Conservation (phyloP, 2,888 invertebrate species). For the Crepidodera aurea region DNA sequence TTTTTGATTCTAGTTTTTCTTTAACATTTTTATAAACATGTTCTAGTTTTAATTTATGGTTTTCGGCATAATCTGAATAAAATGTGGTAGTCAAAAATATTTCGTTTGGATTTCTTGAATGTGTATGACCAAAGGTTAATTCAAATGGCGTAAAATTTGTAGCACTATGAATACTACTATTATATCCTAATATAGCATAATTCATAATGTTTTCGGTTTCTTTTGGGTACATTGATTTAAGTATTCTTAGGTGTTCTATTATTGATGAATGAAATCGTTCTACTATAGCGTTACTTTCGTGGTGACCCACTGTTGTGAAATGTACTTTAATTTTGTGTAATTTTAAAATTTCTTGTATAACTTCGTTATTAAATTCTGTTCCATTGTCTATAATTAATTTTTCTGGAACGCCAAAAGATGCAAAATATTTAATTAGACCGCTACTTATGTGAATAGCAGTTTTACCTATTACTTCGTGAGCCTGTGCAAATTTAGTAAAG, state of each 20-base stretch:
- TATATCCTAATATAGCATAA: conserved; percentile 13
- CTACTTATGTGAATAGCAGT: conserved; percentile 12
- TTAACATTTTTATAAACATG: conserved; percentile 14
- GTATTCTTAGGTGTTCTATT: conserved; percentile 14
- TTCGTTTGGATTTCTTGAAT: conserved; percentile 22
- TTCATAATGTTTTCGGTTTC: background rate
- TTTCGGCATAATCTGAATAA: conserved; percentile 27
- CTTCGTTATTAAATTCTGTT: conserved; percentile 29
- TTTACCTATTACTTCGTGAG: background rate
- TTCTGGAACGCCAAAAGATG: conserved; percentile 17
- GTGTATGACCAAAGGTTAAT: conserved; percentile 24
- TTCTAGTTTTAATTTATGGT: conserved; percentile 25
- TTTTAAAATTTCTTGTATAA: conserved; percentile 20
- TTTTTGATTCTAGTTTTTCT: conserved; percentile 3
- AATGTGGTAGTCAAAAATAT: conserved; percentile 19
- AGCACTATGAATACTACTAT: conserved; percentile 10
- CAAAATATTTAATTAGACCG: conserved; percentile 26
- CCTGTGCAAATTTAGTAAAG: conserved; percentile 25
- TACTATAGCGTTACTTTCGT: conserved; percentile 24
- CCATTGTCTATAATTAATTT: conserved; percentile 22
- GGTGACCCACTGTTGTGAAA: conserved; percentile 27
- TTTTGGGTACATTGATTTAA: conserved; percentile 1
- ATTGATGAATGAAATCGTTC: conserved; percentile 21
- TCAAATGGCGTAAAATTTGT: conserved; percentile 22
- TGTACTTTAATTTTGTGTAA: conserved; percentile 34